Evolutionary conservation across 2,113 vertebrate genomes (phyloP), one percentile per base, ranked within the genome.

Genomic region (Girardinichthys multiradiatus): DNA sequence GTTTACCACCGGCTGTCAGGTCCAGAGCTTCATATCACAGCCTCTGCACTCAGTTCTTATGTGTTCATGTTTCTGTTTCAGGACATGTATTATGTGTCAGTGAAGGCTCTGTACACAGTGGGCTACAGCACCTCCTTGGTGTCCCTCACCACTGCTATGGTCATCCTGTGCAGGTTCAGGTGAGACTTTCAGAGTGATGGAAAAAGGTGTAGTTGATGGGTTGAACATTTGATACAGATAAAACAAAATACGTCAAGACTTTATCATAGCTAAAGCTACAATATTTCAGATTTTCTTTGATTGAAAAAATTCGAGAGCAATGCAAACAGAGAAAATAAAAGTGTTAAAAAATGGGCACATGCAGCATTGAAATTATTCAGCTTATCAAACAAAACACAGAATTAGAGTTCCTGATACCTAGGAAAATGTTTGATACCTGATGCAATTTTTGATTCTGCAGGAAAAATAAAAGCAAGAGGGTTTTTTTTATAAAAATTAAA

Each of bases 141-240:
- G 8, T 97, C 98, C 26, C 96, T 99, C 83, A 97, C 96, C 80
- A 98, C 95, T 0, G 97, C 97, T 76, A 98, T 99, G 98, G 96
- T 98, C 83, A 98, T 99, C 90, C 91, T 99, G 21, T 99, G 98
- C 82, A 96, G 98, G 70, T 99, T 99, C 93, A 96, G 98, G 98
- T 99, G 88, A 96, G 96, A 26, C 2, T 0, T 29, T n/a, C 17
- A 63, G 19, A 62, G 8, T 15, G 24, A 54, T 2, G 48, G 5
- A 54, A n/a, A 54, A 54, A 7, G 7, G 8, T 54, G 48, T n/a
- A 21, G 24, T 54, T n/a, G 48, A 54, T 54, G 24, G 19, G 48
- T 51, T 51, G 17, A 0, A 11, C 2, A 54, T 54, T 10, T 54
- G 24, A 2, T 54, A 54, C 48, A 54, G 21, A 54, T n/a, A 24